Evolutionary conservation across 2,797 vertebrate species (phyloP).

Genomic region (Lithobates sylvaticus): DNA sequence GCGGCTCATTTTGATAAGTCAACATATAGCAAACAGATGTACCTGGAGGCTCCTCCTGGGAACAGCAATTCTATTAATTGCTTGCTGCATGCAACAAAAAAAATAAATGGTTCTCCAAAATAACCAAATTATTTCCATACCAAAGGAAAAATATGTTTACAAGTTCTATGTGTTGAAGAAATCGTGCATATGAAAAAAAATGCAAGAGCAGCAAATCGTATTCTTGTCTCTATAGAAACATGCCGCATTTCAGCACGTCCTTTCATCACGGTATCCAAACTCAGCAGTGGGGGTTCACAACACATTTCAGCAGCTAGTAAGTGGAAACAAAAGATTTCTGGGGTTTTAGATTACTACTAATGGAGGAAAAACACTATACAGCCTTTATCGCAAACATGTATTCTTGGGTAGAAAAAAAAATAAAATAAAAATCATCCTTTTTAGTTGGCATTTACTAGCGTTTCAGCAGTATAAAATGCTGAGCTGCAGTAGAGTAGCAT

Average conservation of each 20-base stretch:
- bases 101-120: conserved; percentile 20
- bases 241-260: background rate
- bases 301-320: background rate
- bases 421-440: too few relatives aligned
- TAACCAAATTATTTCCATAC: conserved; percentile 27
- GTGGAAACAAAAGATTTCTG: background rate
- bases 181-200: conserved; percentile 21
- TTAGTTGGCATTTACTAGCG: too few relatives aligned
- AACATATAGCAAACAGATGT: conserved; percentile 33
- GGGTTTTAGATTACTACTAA: background rate
- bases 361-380: background rate
- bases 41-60: conserved; percentile 39
- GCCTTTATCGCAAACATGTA: background rate
- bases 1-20: conserved; percentile 4
- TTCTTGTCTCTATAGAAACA: conserved; percentile 41
- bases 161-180: conserved; percentile 28
- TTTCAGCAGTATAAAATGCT: too few relatives aligned
- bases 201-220: background rate
- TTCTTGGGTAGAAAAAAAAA: too few relatives aligned
- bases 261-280: conserved; percentile 7
- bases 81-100: conserved; percentile 30
- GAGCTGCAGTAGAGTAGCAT: too few relatives aligned
- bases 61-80: conserved; percentile 53
- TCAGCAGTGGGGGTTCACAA: background rate
- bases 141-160: conserved; percentile 25